Percentiles rank a stretch among this genome's conserved stretches.
These are phyloP conservation scores for Netelia melanura DNA, from an alignment of 2,888 invertebrate genomes.

Conservation along the genomic window DNA sequence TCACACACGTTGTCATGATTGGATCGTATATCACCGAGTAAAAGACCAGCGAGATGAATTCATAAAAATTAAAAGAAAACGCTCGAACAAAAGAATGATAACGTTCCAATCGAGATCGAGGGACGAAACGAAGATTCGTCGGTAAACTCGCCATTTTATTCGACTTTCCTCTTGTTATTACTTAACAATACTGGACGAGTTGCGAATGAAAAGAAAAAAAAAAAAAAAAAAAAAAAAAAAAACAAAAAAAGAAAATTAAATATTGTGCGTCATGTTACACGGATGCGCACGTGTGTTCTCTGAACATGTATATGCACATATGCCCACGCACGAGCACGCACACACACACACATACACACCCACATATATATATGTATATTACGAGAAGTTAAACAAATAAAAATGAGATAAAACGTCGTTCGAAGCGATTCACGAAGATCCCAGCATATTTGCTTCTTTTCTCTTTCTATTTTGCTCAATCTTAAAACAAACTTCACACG, in stretches of 20 bases:
- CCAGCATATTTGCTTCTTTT: not conserved
- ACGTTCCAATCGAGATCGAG: not conserved
- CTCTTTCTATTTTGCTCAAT: not conserved
- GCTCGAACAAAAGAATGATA: not conserved
- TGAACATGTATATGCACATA: not conserved
- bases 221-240: not conserved
- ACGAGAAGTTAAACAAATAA: constrained; percentile 35
- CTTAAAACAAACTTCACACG: constrained; percentile 16
- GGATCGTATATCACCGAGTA: too few species aligned
- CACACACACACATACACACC: not conserved
- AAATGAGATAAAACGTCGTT: constrained; percentile 15
- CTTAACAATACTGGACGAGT: constrained; percentile 71
- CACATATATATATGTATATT: constrained; percentile 11
- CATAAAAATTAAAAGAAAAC: not conserved
- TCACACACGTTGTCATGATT: too few species aligned
- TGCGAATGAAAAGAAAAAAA: constrained; percentile 35
- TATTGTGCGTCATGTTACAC: constrained; percentile 61
- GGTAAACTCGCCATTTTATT: constrained; percentile 19
- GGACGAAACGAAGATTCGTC: not conserved
- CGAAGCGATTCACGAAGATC: constrained; percentile 47
- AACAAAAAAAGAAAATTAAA: not conserved
- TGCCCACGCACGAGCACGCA: not conserved
- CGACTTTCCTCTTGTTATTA: constrained; percentile 4
- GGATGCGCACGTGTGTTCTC: constrained; percentile 39
- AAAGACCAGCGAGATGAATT: too few species aligned